Evolutionary conservation across 2,113 vertebrate genomes (phyloP), one percentile per base, ranked within the genome.

Genomic region (Pollachius pollachius): DNA sequence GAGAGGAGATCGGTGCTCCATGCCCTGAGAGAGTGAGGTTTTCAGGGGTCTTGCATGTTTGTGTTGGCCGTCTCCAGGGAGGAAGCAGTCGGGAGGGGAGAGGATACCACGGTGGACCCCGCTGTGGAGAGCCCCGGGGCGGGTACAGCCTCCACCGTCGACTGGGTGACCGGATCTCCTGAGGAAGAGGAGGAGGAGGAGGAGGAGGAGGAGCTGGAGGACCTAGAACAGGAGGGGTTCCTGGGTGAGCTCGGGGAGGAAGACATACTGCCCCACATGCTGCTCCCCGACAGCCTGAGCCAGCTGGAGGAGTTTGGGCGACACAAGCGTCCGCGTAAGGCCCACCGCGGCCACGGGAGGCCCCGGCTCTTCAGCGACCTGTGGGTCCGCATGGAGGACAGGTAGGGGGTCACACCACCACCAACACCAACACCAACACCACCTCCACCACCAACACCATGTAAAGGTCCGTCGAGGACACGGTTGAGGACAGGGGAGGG

Each of bases 281-380:
- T 98, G 79, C 83, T 97, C 54, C 94, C 96, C 0, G 97, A 98
- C 84, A 98, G 97, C 82, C 95, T 99, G 82, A 99, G 95, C 85
- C 97, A 98, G 89, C 92, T 99, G 81, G 97, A 99, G 81, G 96
- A 98, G 81, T 98, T 99, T 17, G 97, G 97, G 19, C 87, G 95
- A 12, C 95, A 96, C 81, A 97, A 97, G 78, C 94, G 95, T 19
- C 95, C 94, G 67, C 93, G 94, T 79, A 96, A 95, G 76, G 89
- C 90, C 68, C 94, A 95, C 74, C 94, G 93, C 0, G 88, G 91
- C 25, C 94, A 95, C 23, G 83, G 88, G 15, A 91, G 94, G 62
- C 94, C 94, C 0, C 90, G 97, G 57, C 95, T 98, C 74, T 99
- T 99, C 90, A 99, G 95, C 13, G 97, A 99, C 89, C 93, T 99